Conservation (phyloP, 2,888 invertebrate genomes). For the Drosophila glabriapex region DNA sequence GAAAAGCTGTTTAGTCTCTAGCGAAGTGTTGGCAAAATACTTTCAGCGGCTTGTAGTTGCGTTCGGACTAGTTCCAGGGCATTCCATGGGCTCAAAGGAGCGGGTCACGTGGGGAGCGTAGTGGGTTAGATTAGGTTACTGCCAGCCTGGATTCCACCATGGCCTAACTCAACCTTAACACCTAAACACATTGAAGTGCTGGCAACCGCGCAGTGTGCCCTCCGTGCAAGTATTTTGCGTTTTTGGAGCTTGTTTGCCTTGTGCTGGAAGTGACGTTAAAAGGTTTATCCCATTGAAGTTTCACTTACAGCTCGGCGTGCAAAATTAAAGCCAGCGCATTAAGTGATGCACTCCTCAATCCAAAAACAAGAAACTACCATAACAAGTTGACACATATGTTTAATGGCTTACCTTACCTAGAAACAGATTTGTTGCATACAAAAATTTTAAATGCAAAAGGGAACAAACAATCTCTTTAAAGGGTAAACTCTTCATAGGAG, state of each 20-base stretch:
- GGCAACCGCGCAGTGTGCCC: conserved; percentile 27
- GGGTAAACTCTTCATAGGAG: not conserved
- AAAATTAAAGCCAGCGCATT: conserved; percentile 44
- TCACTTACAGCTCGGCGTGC: conserved; percentile 22
- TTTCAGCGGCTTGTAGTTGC: conserved; percentile 49
- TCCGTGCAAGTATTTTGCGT: conserved; percentile 49
- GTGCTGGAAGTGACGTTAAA: conserved; percentile 52
- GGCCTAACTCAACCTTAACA: conserved; percentile 6
- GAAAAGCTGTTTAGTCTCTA: conserved; percentile 64
- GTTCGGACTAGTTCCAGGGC: conserved; percentile 17
- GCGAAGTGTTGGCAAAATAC: conserved; percentile 65
- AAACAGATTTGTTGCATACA: not conserved
- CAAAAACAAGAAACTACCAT: not conserved
- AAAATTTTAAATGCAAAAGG: not conserved
- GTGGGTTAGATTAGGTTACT: conserved; percentile 10
- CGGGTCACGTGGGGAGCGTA: not conserved
- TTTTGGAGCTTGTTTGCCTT: conserved; percentile 36
- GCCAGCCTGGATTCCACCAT: conserved; percentile 16
- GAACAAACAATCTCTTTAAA: not conserved
- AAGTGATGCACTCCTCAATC: conserved; percentile 14
- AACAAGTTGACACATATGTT: not conserved
- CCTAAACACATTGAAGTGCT: conserved; percentile 7
- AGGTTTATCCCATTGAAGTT: conserved; percentile 49
- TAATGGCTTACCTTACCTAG: not conserved
- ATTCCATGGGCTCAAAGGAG: conserved; percentile 8